Evolutionary conservation across 2,888 invertebrate genomes (phyloP), one percentile per base, ranked within the genome.

Genomic region (Eumerus sabulonum): DNA sequence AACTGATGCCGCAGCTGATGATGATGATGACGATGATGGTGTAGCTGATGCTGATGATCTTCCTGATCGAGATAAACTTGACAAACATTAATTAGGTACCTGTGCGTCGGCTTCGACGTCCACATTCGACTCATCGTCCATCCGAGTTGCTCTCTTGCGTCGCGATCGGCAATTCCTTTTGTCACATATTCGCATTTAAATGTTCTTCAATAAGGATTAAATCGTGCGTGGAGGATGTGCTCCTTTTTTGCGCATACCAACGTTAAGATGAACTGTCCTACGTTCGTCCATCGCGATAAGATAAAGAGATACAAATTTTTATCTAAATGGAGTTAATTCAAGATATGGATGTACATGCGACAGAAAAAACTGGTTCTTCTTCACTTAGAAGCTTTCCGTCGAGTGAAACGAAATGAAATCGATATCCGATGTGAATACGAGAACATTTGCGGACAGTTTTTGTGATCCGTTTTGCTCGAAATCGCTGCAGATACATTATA

Each of bases 11-110:
- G 47, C 18, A 42, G 67, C 45, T 56, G 57, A 36, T 76, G 71
- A 47, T 66, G 64, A 35, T n/a, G n/a, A n/a, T 53, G 71, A 47
- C 60, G 64, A 35, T 53, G 77, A 48, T 13, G 14, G 11, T 5
- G 47, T 18, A 42, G 67, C 45, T 56, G 57, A 36, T 76, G 71
- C 38, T 66, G 64, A 35, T 79, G 79, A 79, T 79, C 74, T 68
- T 74, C 62, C 74, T n/a, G 79, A 79, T 79, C 79, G 64, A 79
- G 79, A 79, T 79, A 79, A n/a, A 70, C 79, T 79, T 79, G 79
- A 79, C 74, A 79, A 74, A 79, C 79, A 79, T 79, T 79, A 79
- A 79, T 79, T 79, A 79, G 79, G 74, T 79, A 79, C 79, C 79
- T 79, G 73, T 74, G 79, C 68, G 73, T 79, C 59, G 77, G 56